phyloP scores from a whole-genome alignment of 2,888 invertebrate species.

The Synergus itoensis region DNA sequence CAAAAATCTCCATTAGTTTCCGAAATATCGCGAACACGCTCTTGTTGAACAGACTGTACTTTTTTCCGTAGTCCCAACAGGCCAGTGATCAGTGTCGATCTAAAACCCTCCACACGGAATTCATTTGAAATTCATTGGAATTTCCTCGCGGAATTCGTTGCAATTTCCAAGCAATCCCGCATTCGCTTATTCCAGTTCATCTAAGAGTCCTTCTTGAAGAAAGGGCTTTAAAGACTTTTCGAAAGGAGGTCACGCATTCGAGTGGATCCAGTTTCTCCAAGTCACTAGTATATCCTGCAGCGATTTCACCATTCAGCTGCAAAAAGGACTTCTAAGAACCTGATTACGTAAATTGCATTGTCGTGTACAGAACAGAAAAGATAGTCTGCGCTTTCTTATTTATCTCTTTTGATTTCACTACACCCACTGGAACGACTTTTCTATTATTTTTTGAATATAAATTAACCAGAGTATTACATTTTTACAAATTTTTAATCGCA shows the following conservation, averaged over 20 bases:
- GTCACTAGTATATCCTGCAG: constrained; percentile 27
- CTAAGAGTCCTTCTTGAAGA: constrained; percentile 23
- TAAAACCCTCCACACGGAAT: neutral
- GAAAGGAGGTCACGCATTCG: constrained; percentile 30
- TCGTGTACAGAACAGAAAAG: constrained; percentile 26
- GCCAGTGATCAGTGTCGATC: neutral
- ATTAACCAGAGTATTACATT: neutral
- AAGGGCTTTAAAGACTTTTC: constrained; percentile 37
- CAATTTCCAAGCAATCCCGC: constrained; percentile 18
- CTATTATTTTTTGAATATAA: neutral
- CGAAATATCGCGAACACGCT: too few relatives aligned
- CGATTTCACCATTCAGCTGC: constrained; percentile 23
- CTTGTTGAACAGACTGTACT: too few relatives aligned
- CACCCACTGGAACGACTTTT: neutral
- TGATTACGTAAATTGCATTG: constrained; percentile 38
- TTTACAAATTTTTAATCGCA: too few relatives aligned
- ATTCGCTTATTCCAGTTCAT: constrained; percentile 36
- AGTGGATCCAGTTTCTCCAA: constrained; percentile 7
- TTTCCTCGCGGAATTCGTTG: constrained; percentile 26
- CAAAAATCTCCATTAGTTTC: too few relatives aligned
- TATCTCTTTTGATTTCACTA: neutral
- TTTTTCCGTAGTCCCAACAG: neutral
- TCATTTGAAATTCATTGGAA: constrained; percentile 25
- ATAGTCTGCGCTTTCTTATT: neutral
- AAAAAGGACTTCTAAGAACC: constrained; percentile 5